phyloP scores from a whole-genome alignment of 2,113 vertebrate genomes.

The Leptobrachium ailaonicum region DNA sequence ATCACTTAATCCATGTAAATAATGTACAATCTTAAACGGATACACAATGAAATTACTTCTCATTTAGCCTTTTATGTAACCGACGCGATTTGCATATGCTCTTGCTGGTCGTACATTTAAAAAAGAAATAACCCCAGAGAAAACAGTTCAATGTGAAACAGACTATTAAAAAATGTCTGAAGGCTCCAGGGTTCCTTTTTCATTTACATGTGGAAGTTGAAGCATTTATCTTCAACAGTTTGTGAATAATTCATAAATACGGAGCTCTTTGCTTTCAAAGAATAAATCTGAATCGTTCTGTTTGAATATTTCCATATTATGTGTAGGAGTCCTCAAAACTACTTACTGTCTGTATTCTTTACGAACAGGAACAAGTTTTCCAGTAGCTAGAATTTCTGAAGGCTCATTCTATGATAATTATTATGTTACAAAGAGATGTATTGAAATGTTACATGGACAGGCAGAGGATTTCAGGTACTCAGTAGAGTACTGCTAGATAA shows the following conservation, averaged over 20 bases:
- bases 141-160: constrained; percentile 58
- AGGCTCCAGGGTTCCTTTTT: constrained; percentile 60
- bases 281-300: constrained; percentile 55
- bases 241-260: constrained; percentile 77
- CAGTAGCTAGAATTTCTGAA: constrained; percentile 30
- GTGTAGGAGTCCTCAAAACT: constrained; percentile 13
- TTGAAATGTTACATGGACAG: not conserved
- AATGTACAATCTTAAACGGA: constrained; percentile 66
- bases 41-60: constrained; percentile 58
- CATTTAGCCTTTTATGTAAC: constrained; percentile 51
- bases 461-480: not conserved
- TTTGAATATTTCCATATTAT: constrained; percentile 50
- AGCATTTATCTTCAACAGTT: constrained; percentile 73
- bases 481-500: not conserved
- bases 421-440: not conserved
- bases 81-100: constrained; percentile 53
- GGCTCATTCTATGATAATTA: constrained; percentile 24
- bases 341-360: constrained; percentile 5
- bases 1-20: constrained; percentile 56
- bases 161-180: constrained; percentile 69
- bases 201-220: constrained; percentile 64
- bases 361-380: constrained; percentile 17
- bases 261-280: constrained; percentile 59
- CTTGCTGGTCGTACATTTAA: constrained; percentile 59
- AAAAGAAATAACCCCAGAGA: constrained; percentile 65